phyloP scores from a whole-genome alignment of 1,140 invertebrate genomes.

The Euwallacea fornicatus region DNA sequence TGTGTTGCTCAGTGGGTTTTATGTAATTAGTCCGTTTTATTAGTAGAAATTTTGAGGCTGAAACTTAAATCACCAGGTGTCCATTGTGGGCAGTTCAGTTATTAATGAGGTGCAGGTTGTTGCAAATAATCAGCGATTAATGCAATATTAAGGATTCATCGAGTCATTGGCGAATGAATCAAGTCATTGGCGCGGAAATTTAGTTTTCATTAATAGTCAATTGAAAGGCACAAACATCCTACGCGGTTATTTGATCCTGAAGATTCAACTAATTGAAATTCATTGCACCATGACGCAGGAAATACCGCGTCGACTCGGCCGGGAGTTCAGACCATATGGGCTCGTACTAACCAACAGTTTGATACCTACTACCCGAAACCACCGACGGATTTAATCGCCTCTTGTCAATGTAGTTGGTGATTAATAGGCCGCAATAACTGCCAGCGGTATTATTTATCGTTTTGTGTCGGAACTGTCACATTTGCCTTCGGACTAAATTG shows the following conservation, averaged over 20 bases:
- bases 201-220: not conserved
- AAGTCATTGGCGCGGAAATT: not conserved
- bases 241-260: conserved; percentile 1
- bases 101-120: not conserved
- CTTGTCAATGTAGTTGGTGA: too few relatives aligned
- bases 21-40: not conserved
- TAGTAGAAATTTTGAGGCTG: not conserved
- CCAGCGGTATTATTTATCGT: too few relatives aligned
- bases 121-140: not conserved
- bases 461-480: too few relatives aligned
- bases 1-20: not conserved
- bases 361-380: too few relatives aligned
- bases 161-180: not conserved
- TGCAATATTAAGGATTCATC: not conserved
- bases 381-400: too few relatives aligned
- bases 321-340: too few relatives aligned
- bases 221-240: not conserved
- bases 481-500: too few relatives aligned
- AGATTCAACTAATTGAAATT: conserved; percentile 1
- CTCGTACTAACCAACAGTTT: too few relatives aligned
- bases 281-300: not conserved
- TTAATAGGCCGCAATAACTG: too few relatives aligned
- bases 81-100: not conserved
- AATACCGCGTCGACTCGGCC: too few relatives aligned
- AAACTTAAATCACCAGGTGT: not conserved